Conservation (phyloP, 92 coral and sea anemone species). For the Parazoanthus darwini region DNA sequence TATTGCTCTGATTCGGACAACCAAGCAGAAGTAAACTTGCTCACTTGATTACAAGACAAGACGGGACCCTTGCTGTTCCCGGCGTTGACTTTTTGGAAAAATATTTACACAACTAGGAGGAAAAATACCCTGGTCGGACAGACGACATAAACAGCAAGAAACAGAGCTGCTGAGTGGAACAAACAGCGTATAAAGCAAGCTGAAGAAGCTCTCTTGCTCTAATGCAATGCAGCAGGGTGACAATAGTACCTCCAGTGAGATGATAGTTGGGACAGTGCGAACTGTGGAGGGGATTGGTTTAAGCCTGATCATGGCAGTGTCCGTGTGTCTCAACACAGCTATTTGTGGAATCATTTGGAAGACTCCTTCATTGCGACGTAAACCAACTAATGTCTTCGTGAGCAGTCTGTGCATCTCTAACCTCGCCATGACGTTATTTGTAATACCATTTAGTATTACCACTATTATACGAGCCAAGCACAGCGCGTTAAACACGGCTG, state of each 20-base stretch:
- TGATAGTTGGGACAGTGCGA: background rate
- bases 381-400: slow-evolving; percentile 74
- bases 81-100: background rate
- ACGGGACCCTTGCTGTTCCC: background rate
- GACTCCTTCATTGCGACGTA: slow-evolving; percentile 48
- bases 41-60: background rate
- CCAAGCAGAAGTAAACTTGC: background rate
- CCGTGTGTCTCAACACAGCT: slow-evolving; percentile 60
- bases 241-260: background rate
- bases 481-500: slow-evolving; percentile 45
- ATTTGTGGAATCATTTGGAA: slow-evolving; percentile 71
- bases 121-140: background rate
- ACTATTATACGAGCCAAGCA: slow-evolving; percentile 67
- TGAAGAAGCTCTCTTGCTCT: background rate
- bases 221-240: background rate
- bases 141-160: background rate
- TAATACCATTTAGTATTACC: slow-evolving; percentile 75
- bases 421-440: slow-evolving; percentile 66
- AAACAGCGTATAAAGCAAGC: background rate
- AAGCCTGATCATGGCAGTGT: slow-evolving; percentile 50
- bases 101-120: background rate
- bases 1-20: background rate
- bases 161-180: background rate
- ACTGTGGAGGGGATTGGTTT: slow-evolving; percentile 61
- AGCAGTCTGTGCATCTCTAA: slow-evolving; percentile 75